These are phyloP conservation scores for Sisor rabdophorus DNA, from an alignment of 2,113 vertebrate genomes.

Conservation along the genomic window DNA sequence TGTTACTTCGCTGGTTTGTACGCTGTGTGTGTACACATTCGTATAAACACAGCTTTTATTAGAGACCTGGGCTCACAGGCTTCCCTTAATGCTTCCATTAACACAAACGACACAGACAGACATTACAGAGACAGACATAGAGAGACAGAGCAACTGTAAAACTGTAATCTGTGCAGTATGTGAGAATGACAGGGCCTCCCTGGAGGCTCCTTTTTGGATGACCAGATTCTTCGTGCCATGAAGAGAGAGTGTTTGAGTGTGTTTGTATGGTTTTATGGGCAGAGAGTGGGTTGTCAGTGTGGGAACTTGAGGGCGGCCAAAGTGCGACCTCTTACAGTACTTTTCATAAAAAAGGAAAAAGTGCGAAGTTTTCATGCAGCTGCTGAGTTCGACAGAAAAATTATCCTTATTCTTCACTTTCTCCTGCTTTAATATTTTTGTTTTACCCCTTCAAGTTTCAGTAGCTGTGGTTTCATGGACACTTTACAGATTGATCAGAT, in stretches of 20 bases:
- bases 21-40: constrained; percentile 19
- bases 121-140: constrained; percentile 30
- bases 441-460: constrained; percentile 1
- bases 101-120: constrained; percentile 18
- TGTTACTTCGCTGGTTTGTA: background rate
- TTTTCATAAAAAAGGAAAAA: constrained; percentile 60
- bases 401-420: constrained; percentile 22
- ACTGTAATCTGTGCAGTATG: constrained; percentile 36
- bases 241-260: constrained; percentile 45
- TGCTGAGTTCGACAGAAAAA: constrained; percentile 54
- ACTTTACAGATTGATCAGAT: too few relatives aligned
- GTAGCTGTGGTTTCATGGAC: too few relatives aligned
- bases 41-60: constrained; percentile 34
- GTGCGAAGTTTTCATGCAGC: constrained; percentile 59
- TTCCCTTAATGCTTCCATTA: constrained; percentile 31
- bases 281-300: constrained; percentile 61
- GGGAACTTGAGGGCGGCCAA: constrained; percentile 58
- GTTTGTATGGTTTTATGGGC: constrained; percentile 46
- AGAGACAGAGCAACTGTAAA: constrained; percentile 26
- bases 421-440: constrained; percentile 34
- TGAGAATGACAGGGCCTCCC: constrained; percentile 56
- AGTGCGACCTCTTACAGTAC: constrained; percentile 61
- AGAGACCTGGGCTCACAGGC: constrained; percentile 11
- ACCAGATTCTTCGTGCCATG: constrained; percentile 20
- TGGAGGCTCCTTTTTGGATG: constrained; percentile 48